These are phyloP conservation scores for Sarotherodon lohbergeri DNA, from an alignment of 2,113 vertebrate genomes.

Conservation along the genomic window DNA sequence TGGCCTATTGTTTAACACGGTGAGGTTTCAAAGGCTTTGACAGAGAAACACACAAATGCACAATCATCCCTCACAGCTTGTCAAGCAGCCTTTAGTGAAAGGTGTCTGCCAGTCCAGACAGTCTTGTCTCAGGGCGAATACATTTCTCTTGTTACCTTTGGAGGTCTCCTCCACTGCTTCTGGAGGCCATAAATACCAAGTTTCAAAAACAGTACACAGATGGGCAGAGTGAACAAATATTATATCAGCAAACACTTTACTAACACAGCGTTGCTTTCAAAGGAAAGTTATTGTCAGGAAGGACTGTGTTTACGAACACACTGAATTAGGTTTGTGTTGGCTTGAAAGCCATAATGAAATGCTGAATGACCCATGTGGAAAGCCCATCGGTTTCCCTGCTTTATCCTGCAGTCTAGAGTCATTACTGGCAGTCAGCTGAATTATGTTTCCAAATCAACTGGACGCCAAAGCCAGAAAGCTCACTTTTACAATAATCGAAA, in stretches of 20 bases:
- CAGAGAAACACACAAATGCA: neutral
- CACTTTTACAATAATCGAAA: neutral
- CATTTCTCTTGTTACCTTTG: neutral
- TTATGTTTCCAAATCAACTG: neutral
- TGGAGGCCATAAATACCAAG: neutral
- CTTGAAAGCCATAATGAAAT: conserved; percentile 25
- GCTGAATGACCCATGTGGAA: neutral
- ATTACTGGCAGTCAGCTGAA: neutral
- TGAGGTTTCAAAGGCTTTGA: neutral
- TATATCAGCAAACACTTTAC: conserved; percentile 27
- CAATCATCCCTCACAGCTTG: neutral
- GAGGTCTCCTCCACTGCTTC: neutral
- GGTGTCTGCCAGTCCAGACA: neutral
- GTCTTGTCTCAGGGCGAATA: conserved; percentile 7
- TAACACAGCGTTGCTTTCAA: conserved; percentile 25
- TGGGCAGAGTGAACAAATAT: conserved; percentile 17
- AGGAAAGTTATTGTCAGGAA: conserved; percentile 30
- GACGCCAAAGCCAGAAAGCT: neutral
- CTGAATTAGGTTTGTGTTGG: conserved; percentile 34
- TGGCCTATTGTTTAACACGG: neutral
- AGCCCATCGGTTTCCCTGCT: neutral
- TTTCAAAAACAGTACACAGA: conserved; percentile 16
- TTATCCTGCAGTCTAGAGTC: neutral
- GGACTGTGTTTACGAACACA: conserved; percentile 38
- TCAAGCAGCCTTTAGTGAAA: neutral